Conservation (phyloP, 2,113 vertebrate genomes). For the Camelus bactrianus region DNA sequence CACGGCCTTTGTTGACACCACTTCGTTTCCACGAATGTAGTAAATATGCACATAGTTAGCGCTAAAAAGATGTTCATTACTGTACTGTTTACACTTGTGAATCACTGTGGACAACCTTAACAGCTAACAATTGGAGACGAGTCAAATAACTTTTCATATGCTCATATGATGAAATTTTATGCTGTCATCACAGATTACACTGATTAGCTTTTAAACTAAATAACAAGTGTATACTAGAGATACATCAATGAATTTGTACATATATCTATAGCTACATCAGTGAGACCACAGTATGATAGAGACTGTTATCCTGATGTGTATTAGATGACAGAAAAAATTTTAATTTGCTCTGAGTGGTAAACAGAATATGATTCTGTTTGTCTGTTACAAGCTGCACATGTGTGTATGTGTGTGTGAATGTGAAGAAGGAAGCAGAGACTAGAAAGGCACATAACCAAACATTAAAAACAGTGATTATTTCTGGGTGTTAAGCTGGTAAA, state of each 20-base stretch:
- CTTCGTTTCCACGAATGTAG: neutral
- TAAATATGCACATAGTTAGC: neutral
- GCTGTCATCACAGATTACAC: neutral
- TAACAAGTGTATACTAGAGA: conserved; percentile 1
- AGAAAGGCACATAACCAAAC: conserved; percentile 9
- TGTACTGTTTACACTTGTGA: neutral
- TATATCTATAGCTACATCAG: neutral
- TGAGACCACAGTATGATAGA: conserved; percentile 17
- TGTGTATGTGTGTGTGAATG: neutral
- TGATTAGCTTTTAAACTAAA: conserved; percentile 38
- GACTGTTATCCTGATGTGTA: neutral
- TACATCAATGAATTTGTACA: neutral
- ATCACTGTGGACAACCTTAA: neutral
- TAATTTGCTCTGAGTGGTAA: neutral
- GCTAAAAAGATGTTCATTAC: neutral
- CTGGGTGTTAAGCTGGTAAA: neutral
- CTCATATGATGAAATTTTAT: neutral
- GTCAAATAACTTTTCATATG: neutral
- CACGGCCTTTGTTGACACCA: neutral
- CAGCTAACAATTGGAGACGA: neutral
- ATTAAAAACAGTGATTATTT: conserved; percentile 28
- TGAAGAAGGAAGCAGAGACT: conserved; percentile 11
- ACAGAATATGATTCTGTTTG: neutral
- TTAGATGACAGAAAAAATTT: neutral
- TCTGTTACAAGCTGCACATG: neutral